These are phyloP conservation scores for Eriosoma lanigerum DNA, from an alignment of 1,140 invertebrate genomes.

Conservation along the genomic window DNA sequence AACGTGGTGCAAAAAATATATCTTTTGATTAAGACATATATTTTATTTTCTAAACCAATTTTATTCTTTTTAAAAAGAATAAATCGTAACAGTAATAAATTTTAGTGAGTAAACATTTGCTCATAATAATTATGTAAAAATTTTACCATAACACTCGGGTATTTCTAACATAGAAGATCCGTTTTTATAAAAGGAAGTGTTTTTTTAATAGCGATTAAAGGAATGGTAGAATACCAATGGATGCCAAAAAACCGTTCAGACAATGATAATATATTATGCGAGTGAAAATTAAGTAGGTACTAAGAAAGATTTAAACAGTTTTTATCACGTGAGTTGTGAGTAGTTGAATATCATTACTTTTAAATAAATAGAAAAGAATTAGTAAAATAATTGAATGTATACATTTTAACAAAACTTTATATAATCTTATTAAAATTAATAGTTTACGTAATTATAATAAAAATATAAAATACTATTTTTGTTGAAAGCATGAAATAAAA, in stretches of 20 bases:
- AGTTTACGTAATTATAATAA: too few species aligned
- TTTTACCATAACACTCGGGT: not conserved
- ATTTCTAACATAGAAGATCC: not conserved
- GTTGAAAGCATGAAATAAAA: too few species aligned
- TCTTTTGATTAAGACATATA: too few species aligned
- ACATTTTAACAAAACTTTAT: too few species aligned
- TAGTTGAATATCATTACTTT: slow-evolving; percentile 29
- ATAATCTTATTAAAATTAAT: too few species aligned
- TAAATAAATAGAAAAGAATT: not conserved
- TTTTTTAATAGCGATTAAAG: not conserved
- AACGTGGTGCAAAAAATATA: too few species aligned
- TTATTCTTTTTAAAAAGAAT: too few species aligned
- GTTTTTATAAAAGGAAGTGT: slow-evolving; percentile 3
- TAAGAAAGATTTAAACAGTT: not conserved
- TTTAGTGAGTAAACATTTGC: too few species aligned
- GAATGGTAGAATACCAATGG: slow-evolving; percentile 14
- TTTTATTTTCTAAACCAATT: too few species aligned
- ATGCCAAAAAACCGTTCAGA: slow-evolving; percentile 34
- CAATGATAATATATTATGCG: slow-evolving; percentile 7
- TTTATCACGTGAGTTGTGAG: not conserved
- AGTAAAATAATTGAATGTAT: not conserved
- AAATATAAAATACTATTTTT: too few species aligned
- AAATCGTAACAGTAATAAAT: too few species aligned
- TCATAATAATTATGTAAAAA: not conserved
- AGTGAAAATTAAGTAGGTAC: slow-evolving; percentile 15